Base-by-base conservation (phyloP, 2,797 vertebrate genomes). In the Peromyscus nudipes region DNA sequence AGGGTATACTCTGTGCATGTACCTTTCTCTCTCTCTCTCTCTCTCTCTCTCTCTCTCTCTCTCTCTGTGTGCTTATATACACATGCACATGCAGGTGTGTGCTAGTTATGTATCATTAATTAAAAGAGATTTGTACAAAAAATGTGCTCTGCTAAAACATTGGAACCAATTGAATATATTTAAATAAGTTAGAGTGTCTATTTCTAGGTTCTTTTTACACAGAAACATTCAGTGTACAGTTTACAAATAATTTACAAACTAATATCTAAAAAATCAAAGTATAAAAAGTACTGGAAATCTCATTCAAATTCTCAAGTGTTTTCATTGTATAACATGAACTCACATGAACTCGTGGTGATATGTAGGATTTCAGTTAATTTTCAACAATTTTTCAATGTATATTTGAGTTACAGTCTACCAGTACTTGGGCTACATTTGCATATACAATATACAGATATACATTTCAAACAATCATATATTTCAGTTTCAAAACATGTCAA, bases 191-290 rank as follows among this genome's bases (percentile, higher is more conserved):
- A 89, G 90, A 43, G 4, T 43, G 62, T 80, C 40, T 10, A 86
- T 25, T 52, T 87, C 93, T 83, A 95, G 37, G 1, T 29, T 1
- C 94, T 96, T 71, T 82, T 86, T 19, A 46, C 67, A 97, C 8
- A 97, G 11, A 79, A 62, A 23, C 17, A 81, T 84, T 92, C 65
- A 94, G 7, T 27, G 2, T 84, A 67, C 87, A 1, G 21, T 97
- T 97, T 89, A 96, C 88, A 93, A 95, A 82, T 31, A 46, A 95
- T 89, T 97, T 79, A 57, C 19, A 57, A 57, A 57, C 55, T 57
- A 92, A 95, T 93, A 89, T n/a, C 31, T 34, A 23, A 46, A 96
- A 37, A 49, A 92, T 8, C 29, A 0, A 64, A 80, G 90, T 52
- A 92, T 95, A 13, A 37, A 6, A 71, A 93, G 91, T 64, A 86